Evolutionary conservation across 2,113 vertebrate genomes (phyloP).

Genomic region (Trematocara zebra): DNA sequence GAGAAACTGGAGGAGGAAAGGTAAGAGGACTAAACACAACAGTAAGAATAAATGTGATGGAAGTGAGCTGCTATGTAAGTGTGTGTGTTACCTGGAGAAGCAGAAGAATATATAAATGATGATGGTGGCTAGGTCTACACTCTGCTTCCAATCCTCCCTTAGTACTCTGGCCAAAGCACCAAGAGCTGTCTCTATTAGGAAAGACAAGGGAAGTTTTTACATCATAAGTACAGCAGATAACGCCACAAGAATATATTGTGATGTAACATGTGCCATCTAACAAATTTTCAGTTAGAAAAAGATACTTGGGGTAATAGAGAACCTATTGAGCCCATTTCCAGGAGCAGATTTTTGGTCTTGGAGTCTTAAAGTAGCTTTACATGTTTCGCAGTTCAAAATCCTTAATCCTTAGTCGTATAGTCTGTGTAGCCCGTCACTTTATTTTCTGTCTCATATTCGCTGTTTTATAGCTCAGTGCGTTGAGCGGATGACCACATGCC

Average conservation of each 20-base stretch:
- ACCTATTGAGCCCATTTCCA: background rate
- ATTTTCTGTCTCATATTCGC: background rate
- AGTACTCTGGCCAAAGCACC: conserved; percentile 91
- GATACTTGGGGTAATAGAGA: background rate
- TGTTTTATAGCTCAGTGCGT: background rate
- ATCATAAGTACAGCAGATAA: background rate
- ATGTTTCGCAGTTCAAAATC: background rate
- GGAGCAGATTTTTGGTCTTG: background rate
- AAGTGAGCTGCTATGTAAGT: background rate
- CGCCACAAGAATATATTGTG: background rate
- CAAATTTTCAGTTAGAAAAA: background rate
- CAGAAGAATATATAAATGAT: conserved; percentile 98
- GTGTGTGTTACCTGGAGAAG: conserved; percentile 86
- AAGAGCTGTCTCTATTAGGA: conserved; percentile 81
- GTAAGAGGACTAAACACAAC: background rate
- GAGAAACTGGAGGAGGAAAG: conserved; percentile 78
- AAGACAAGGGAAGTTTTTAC: background rate
- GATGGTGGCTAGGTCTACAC: conserved; percentile 92
- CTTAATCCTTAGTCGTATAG: background rate
- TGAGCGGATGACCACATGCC: background rate
- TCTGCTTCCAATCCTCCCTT: conserved; percentile 97
- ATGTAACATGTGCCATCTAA: background rate
- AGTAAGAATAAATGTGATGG: background rate
- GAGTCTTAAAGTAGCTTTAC: background rate
- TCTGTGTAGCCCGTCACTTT: background rate